These are phyloP conservation scores for Botia kubotai DNA, from an alignment of 2,797 vertebrate genomes.

Conservation along the genomic window DNA sequence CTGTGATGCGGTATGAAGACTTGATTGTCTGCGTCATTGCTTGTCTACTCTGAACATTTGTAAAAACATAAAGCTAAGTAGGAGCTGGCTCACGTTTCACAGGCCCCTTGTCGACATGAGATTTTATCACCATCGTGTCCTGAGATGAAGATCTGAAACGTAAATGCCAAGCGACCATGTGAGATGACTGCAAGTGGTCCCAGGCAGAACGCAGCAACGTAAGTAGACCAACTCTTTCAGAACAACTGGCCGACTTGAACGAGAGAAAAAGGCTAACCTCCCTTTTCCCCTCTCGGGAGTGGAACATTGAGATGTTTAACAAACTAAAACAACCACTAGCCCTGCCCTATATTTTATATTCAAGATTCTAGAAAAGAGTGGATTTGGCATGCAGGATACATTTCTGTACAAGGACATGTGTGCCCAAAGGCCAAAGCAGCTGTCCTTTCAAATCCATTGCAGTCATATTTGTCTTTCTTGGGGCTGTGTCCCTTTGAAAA, in stretches of 20 bases:
- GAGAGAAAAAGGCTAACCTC: not conserved
- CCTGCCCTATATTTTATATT: slow-evolving; percentile 59
- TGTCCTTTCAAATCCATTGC: slow-evolving; percentile 69
- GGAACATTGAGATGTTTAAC: slow-evolving; percentile 49
- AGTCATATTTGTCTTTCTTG: slow-evolving; percentile 75
- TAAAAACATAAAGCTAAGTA: slow-evolving; percentile 55
- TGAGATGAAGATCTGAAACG: slow-evolving; percentile 31
- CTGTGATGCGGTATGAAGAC: slow-evolving; percentile 40
- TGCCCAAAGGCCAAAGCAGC: slow-evolving; percentile 71
- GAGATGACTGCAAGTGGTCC: slow-evolving; percentile 34
- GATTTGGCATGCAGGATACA: slow-evolving; percentile 74
- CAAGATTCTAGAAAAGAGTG: slow-evolving; percentile 66
- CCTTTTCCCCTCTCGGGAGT: slow-evolving; percentile 9
- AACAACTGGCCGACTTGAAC: slow-evolving; percentile 43
- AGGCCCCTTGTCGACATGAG: slow-evolving; percentile 36
- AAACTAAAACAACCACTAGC: slow-evolving; percentile 14
- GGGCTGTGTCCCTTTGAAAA: slow-evolving; percentile 74
- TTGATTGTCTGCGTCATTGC: slow-evolving; percentile 41
- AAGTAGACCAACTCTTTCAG: slow-evolving; percentile 22
- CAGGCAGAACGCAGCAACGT: slow-evolving; percentile 23
- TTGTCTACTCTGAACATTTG: slow-evolving; percentile 56
- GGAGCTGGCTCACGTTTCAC: slow-evolving; percentile 54
- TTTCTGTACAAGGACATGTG: slow-evolving; percentile 75
- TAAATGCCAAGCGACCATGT: slow-evolving; percentile 23
- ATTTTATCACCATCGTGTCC: slow-evolving; percentile 50